phyloP scores from a whole-genome alignment of 2,797 vertebrate species.

The Enteromius thamalakanensis region DNA sequence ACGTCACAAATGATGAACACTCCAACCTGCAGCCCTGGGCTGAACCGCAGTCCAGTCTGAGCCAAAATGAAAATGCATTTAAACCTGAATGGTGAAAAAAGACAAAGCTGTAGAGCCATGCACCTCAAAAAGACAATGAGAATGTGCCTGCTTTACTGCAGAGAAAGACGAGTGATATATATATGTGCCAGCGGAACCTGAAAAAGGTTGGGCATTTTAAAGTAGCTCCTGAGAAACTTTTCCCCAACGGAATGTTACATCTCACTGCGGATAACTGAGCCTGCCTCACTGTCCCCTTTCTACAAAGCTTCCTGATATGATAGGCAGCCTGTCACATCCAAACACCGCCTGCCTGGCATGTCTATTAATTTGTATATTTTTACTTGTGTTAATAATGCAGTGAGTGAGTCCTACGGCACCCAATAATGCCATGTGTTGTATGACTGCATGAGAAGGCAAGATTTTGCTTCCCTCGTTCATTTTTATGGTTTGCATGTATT shows the following conservation, averaged over 20 bases:
- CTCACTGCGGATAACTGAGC: slow-evolving; percentile 60
- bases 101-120: slow-evolving; percentile 44
- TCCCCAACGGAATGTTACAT: slow-evolving; percentile 49
- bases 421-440: slow-evolving; percentile 49
- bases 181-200: slow-evolving; percentile 17
- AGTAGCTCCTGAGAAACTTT: slow-evolving; percentile 31
- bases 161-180: slow-evolving; percentile 25
- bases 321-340: slow-evolving; percentile 49
- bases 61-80: slow-evolving; percentile 57
- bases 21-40: slow-evolving; percentile 52
- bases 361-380: slow-evolving; percentile 49
- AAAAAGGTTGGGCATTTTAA: slow-evolving; percentile 33
- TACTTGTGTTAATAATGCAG: slow-evolving; percentile 50
- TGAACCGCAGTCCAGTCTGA: slow-evolving; percentile 68
- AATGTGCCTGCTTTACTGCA: slow-evolving; percentile 65
- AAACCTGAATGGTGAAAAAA: not conserved
- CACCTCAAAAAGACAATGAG: slow-evolving; percentile 63
- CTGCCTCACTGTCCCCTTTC: slow-evolving; percentile 51
- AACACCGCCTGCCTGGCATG: slow-evolving; percentile 61
- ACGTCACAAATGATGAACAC: slow-evolving; percentile 50
- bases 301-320: slow-evolving; percentile 52
- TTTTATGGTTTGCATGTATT: slow-evolving; percentile 58
- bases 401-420: slow-evolving; percentile 50
- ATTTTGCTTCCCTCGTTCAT: slow-evolving; percentile 36
- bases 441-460: slow-evolving; percentile 55